Evolutionary conservation across 2,888 invertebrate species (phyloP).

Genomic region (Oligia latruncula): DNA sequence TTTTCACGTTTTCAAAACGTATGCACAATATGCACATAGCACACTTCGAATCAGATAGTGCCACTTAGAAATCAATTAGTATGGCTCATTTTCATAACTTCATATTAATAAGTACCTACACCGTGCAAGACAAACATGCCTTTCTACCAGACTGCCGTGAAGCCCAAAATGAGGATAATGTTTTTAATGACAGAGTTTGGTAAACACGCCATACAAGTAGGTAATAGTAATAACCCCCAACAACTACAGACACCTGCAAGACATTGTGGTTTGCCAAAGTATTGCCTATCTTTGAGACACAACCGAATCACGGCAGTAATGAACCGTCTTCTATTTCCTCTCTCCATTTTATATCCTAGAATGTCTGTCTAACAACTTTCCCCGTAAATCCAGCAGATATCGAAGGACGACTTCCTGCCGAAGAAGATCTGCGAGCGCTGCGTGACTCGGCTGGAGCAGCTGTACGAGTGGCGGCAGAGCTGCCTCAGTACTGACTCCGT

Average conservation of each 20-base stretch:
- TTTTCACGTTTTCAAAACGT: not conserved
- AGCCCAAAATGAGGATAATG: not conserved
- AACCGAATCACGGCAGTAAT: not conserved
- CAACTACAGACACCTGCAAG: not conserved
- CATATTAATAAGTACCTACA: not conserved
- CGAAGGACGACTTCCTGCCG: conserved; percentile 93
- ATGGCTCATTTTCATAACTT: not conserved
- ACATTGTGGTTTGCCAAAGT: not conserved
- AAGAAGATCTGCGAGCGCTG: conserved; percentile 93
- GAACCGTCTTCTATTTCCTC: too few species aligned
- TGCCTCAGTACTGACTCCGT: conserved; percentile 92
- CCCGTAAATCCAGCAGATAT: conserved; percentile 89
- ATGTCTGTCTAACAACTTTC: conserved; percentile 53
- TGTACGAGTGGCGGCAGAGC: conserved; percentile 92
- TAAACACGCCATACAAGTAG: not conserved
- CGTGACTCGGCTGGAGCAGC: conserved; percentile 91
- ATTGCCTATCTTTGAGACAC: not conserved
- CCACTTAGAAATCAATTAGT: not conserved
- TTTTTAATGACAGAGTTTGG: not conserved
- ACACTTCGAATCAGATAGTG: not conserved
- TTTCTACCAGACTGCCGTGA: not conserved
- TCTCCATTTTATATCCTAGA: not conserved
- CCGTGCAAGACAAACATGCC: not conserved
- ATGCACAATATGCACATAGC: too few species aligned
- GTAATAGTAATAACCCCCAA: not conserved